A percentile compares a stretch with the other conserved stretches of the same genome.
These are phyloP conservation scores for Mesopsocus fuscifrons DNA, from an alignment of 2,888 invertebrate genomes.

Conservation along the genomic window DNA sequence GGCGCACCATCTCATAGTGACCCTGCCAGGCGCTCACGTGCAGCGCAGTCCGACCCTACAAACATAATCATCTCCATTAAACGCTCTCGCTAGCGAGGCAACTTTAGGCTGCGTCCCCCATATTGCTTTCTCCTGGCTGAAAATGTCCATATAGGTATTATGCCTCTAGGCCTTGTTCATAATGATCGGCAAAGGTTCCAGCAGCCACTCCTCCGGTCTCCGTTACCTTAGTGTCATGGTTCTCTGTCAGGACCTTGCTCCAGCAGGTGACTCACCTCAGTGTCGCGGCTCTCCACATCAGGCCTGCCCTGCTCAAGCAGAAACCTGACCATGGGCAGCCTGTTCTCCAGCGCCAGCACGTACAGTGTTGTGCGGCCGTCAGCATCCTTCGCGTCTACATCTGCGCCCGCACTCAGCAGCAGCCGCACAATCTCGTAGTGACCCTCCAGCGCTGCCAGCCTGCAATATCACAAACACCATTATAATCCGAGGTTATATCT, in stretches of 20 bases:
- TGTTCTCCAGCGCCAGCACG: slow-evolving; percentile 73
- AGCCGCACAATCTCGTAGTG: slow-evolving; percentile 60
- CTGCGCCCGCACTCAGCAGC: slow-evolving; percentile 53
- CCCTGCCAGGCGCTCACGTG: slow-evolving; percentile 91
- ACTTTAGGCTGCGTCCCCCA: background rate
- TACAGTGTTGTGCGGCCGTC: slow-evolving; percentile 85
- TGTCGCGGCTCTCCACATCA: slow-evolving; percentile 70
- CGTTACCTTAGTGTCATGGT: no score
- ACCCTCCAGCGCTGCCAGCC: slow-evolving; percentile 63
- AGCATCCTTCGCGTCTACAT: slow-evolving; percentile 75
- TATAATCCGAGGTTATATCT: background rate
- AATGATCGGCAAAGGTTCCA: no score
- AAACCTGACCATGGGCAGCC: slow-evolving; percentile 64
- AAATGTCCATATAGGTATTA: no score
- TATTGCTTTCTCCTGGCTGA: no score
- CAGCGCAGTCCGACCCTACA: slow-evolving; percentile 70
- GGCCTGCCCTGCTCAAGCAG: slow-evolving; percentile 57
- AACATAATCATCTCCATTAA: slow-evolving; percentile 16
- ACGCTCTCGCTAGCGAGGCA: no score
- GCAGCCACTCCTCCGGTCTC: no score
- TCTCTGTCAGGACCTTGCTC: no score
- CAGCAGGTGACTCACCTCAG: slow-evolving; percentile 53
- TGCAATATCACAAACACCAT: slow-evolving; percentile 20
- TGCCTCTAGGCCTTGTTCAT: no score
- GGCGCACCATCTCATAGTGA: slow-evolving; percentile 78